A percentile compares a stretch with the other conserved stretches of the same genome.
phyloP scores from a whole-genome alignment of 37 sponge, comb jelly and placozoan species.

The Chondrosia reniformis region DNA sequence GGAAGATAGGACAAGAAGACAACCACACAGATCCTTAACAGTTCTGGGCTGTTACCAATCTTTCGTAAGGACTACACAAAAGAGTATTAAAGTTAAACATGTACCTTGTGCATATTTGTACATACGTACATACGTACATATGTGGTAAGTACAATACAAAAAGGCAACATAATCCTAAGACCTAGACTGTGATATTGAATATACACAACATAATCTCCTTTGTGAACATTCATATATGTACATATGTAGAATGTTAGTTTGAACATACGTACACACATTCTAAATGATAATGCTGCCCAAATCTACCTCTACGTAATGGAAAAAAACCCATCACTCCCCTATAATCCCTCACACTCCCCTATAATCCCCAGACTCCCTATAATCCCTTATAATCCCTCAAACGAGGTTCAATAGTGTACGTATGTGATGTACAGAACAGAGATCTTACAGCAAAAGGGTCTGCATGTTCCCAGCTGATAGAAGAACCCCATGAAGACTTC shows the following conservation, averaged over 20 bases:
- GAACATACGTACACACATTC: neutral
- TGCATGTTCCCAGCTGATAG: constrained; percentile 86
- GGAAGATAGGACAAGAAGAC: constrained; percentile 90
- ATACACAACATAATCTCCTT: too few relatives aligned
- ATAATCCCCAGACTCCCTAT: too few relatives aligned
- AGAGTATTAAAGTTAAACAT: neutral
- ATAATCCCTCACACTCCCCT: too few relatives aligned
- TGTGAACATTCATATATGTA: neutral
- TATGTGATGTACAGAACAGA: neutral
- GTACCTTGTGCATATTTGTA: neutral
- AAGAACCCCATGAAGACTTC: constrained; percentile 65
- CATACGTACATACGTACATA: constrained; percentile 8
- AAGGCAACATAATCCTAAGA: too few relatives aligned
- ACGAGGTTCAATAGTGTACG: neutral
- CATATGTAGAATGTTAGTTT: neutral
- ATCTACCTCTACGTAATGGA: too few relatives aligned
- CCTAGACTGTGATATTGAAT: too few relatives aligned
- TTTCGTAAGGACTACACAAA: constrained; percentile 58
- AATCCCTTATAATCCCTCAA: too few relatives aligned
- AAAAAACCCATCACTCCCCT: too few relatives aligned
- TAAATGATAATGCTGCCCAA: too few relatives aligned
- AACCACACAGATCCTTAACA: constrained; percentile 68
- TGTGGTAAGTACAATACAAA: too few relatives aligned
- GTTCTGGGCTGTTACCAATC: constrained; percentile 32
- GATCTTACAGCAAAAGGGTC: constrained; percentile 81